These are phyloP conservation scores for Mustelus asterias DNA, from an alignment of 2,113 vertebrate species.

Conservation along the genomic window DNA sequence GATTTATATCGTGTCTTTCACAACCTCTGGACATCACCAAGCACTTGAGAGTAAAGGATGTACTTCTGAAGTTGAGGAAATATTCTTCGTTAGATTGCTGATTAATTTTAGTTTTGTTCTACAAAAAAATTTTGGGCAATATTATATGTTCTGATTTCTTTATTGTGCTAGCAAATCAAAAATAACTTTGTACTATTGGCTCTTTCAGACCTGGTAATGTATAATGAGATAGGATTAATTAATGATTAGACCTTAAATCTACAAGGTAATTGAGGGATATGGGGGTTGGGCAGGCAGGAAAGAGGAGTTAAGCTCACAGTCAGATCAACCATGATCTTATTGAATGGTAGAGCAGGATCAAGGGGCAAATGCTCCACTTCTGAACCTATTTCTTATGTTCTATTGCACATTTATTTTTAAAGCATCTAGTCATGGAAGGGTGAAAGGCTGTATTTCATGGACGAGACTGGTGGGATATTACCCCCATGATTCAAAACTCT, in stretches of 20 bases:
- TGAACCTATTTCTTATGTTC: no score
- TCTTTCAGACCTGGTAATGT: neutral
- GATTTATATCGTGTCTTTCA: neutral
- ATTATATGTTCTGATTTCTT: neutral
- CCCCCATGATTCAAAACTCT: neutral
- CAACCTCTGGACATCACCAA: neutral
- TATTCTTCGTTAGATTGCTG: neutral
- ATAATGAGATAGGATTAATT: neutral
- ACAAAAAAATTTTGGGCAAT: neutral
- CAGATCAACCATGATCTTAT: no score
- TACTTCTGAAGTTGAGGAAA: neutral
- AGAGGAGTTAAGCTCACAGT: no score
- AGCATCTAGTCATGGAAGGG: no score
- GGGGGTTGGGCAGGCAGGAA: no score
- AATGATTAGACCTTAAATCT: neutral
- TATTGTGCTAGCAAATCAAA: neutral
- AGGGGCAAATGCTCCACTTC: no score
- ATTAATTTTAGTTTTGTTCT: neutral
- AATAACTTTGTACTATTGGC: neutral
- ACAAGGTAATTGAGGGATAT: no score
- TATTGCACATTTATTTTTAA: no score
- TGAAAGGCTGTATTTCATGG: neutral
- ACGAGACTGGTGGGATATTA: neutral
- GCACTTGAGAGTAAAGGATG: neutral
- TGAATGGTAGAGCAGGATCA: no score